Evolutionary conservation across 2,113 vertebrate species (phyloP).

Genomic region (Nicator chloris): DNA sequence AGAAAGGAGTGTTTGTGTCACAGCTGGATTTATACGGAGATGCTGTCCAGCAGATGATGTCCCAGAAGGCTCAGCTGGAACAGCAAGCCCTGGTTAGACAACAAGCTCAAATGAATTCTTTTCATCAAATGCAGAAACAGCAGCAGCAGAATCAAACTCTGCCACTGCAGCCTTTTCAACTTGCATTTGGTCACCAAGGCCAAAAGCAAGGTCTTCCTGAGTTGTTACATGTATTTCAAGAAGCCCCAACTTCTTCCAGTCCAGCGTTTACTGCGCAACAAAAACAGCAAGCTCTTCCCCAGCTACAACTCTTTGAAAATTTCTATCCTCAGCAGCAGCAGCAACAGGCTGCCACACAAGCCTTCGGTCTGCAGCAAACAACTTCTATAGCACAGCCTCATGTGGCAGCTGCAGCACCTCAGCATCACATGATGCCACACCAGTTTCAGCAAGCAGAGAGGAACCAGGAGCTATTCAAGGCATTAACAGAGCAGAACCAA

Average conservation of each 20-base stretch:
- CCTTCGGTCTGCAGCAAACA: slow-evolving; percentile 65
- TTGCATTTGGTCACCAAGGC: slow-evolving; percentile 92
- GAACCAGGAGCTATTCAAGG: slow-evolving; percentile 77
- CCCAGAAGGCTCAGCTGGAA: slow-evolving; percentile 76
- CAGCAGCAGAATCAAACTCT: slow-evolving; percentile 79
- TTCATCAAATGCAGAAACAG: slow-evolving; percentile 81
- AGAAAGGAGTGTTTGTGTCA: slow-evolving; percentile 77
- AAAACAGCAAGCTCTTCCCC: slow-evolving; percentile 74
- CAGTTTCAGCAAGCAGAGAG: slow-evolving; percentile 75
- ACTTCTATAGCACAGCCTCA: slow-evolving; percentile 70
- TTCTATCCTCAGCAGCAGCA: slow-evolving; percentile 82
- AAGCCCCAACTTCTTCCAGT: slow-evolving; percentile 71
- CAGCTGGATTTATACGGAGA: slow-evolving; percentile 81
- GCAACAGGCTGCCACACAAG: slow-evolving; percentile 67
- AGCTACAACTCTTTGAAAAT: slow-evolving; percentile 81
- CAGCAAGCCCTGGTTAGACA: slow-evolving; percentile 74
- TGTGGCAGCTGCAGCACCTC: slow-evolving; percentile 73
- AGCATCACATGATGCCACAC: slow-evolving; percentile 76
- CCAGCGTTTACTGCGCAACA: slow-evolving; percentile 65
- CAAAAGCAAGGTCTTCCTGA: slow-evolving; percentile 85
- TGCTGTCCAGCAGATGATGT: slow-evolving; percentile 76
- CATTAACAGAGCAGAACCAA: slow-evolving; percentile 74
- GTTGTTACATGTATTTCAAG: slow-evolving; percentile 86
- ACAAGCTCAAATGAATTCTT: slow-evolving; percentile 75
- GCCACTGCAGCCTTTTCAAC: slow-evolving; percentile 91